Evolutionary conservation across 1,140 invertebrate genomes (phyloP).

Genomic region (Listronotus bonariensis): DNA sequence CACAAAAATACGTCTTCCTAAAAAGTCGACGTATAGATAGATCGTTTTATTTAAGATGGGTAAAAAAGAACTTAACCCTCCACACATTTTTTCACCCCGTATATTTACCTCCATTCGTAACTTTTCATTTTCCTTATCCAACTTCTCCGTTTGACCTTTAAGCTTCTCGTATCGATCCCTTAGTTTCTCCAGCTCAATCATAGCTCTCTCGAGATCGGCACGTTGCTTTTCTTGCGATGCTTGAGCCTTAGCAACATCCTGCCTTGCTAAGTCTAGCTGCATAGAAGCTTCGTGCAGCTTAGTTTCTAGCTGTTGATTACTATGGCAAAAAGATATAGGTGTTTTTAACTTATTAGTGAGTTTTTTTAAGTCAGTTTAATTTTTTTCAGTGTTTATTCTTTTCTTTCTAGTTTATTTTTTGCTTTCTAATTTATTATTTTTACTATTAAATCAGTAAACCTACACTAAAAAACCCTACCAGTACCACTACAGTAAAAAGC

Average conservation of each 20-base stretch:
- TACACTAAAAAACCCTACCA: too few relatives aligned
- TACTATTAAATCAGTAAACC: too few relatives aligned
- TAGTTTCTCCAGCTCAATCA: slow-evolving; percentile 85
- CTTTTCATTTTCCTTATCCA: slow-evolving; percentile 77
- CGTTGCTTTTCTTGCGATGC: slow-evolving; percentile 77
- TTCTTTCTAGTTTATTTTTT: too few relatives aligned
- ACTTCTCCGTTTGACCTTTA: slow-evolving; percentile 68
- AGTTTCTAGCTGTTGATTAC: slow-evolving; percentile 72
- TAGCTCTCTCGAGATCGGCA: slow-evolving; percentile 74
- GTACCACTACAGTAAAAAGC: too few relatives aligned
- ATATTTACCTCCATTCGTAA: slow-evolving; percentile 65
- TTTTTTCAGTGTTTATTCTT: too few relatives aligned
- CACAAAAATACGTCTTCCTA: too few relatives aligned
- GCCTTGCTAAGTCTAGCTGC: slow-evolving; percentile 77
- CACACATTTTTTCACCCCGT: neutral
- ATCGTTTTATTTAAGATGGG: neutral
- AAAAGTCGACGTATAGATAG: neutral
- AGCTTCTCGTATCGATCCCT: slow-evolving; percentile 83
- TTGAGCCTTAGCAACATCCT: slow-evolving; percentile 74
- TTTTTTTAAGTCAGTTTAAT: too few relatives aligned
- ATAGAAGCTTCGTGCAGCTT: slow-evolving; percentile 78
- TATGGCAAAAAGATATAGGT: slow-evolving; percentile 43
- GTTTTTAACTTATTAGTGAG: too few relatives aligned
- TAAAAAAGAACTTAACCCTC: neutral
- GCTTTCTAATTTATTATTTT: too few relatives aligned